Evolutionary conservation across 1,140 invertebrate species (phyloP), one percentile per base, ranked within the genome.

Genomic region (Ceratitis capitata): DNA sequence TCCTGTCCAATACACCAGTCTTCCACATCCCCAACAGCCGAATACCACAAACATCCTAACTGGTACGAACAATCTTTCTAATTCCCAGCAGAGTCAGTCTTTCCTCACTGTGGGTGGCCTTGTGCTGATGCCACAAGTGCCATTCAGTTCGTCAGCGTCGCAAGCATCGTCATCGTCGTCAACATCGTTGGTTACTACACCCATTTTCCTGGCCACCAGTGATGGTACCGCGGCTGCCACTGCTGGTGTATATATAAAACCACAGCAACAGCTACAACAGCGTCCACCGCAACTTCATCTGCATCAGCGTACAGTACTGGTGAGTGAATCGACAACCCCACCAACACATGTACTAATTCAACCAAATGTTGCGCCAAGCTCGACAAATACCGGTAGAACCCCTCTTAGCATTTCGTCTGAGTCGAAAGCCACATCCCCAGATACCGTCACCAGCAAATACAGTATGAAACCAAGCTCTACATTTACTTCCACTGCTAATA

Each of bases 1-100:
- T 84, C 91, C 91, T 7, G 91, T 92, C 45, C 91, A 92, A 85
- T 92, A 92, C 87, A 86, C 89, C 16, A 89, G 88, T 39, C 84
- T 92, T 82, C 91, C 91, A 78, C 90, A 91, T 82, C 91, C 91
- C 47, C 91, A 92, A 85, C 91, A 92, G 86, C 88, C 90, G 47
- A 91, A 90, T 83, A 90, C 89, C 78, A 86, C 91, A 16, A 84
- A 86, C 51, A 84, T 86, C 19, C 82, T 85, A 39, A 51, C 86
- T 19, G 64, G 83, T 53, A 19, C n/a, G 45, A 83, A 14, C 42
- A 51, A 32, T 19, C 29, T 83, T 12, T 64, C 53, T 47, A 39
- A 56, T 32, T 42, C 53, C 39, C 26, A 32, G 29, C 35, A 61
- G 69, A 78, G 45, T 7, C 86, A 83, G 42, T 56, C 88, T 45